Base-by-base conservation (phyloP, 2,797 vertebrate genomes). In the Mycteria americana region DNA sequence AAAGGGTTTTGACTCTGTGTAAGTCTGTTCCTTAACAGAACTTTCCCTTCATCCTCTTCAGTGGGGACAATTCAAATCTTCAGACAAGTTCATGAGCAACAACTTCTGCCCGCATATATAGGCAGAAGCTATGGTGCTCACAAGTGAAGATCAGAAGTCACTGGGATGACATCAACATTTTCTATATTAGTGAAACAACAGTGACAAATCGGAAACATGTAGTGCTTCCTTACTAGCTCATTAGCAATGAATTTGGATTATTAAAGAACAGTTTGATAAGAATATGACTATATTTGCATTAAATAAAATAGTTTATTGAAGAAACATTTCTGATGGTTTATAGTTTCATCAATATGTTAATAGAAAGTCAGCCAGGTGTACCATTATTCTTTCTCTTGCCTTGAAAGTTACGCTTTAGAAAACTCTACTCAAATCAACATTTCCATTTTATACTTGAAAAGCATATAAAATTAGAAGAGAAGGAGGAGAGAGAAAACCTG, bases 311-410 rank as follows among this genome's bases (percentile, higher is more conserved):
- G 10, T 82, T 69, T 84, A n/a, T 41, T 60, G 70, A 82, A 82
- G 25, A 88, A 92, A n/a, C 2, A 45, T 79, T 79, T 95, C 22
- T 87, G 51, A 50, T 27, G 13, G 43, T 33, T 89, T 87, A 77
- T 45, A 57, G 67, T 73, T 94, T 91, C 63, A 85, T 95, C 74
- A 78, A 14, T 79, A 69, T 76, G 51, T 86, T 89, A 85, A 88
- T 68, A 88, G 46, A 79, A 94, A 93, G 39, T 63, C 73, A 96
- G 21, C 21, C 84, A 79, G 54, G 43, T 92, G 56, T 95, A 51
- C 33, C 59, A 17, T 88, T 88, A 57, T 80, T 92, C 80, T 94
- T 95, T 72, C 28, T 76, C 72, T 75, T 85, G 23, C 72, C 80
- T 65, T 92, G 60, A 56, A 92, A 93, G 16, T 65, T 79, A 57